Evolutionary conservation across 2,888 invertebrate genomes (phyloP).

Genomic region (Pilophorus perplexus): DNA sequence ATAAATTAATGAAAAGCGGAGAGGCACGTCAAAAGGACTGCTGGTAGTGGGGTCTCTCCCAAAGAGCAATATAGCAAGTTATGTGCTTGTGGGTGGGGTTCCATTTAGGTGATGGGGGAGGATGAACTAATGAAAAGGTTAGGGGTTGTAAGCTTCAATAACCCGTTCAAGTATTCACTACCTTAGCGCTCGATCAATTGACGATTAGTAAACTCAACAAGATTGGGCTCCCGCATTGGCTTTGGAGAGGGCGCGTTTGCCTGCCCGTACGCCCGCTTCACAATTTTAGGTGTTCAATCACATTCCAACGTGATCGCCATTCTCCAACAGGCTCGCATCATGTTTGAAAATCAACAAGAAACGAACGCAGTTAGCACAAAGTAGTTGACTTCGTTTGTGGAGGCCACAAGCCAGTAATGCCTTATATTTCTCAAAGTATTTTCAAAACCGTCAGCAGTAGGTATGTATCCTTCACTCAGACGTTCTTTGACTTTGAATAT

Average conservation of each 20-base stretch:
- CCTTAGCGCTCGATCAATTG: slow-evolving; percentile 22
- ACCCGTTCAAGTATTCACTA: slow-evolving; percentile 35
- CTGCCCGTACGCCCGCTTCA: neutral
- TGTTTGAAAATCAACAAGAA: too few relatives aligned
- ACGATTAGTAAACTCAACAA: slow-evolving; percentile 21
- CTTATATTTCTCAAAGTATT: too few relatives aligned
- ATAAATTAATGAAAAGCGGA: slow-evolving; percentile 8
- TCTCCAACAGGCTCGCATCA: too few relatives aligned
- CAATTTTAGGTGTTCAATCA: slow-evolving; percentile 15
- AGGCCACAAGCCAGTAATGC: too few relatives aligned
- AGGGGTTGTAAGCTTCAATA: slow-evolving; percentile 27
- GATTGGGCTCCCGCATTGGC: too few relatives aligned
- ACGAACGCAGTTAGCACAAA: too few relatives aligned
- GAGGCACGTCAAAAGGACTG: neutral
- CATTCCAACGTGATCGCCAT: too few relatives aligned
- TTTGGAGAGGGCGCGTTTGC: neutral
- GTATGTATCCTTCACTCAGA: too few relatives aligned
- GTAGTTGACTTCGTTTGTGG: too few relatives aligned
- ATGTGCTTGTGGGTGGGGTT: neutral
- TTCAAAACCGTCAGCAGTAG: too few relatives aligned
- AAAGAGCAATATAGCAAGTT: slow-evolving; percentile 7
- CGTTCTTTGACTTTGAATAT: too few relatives aligned
- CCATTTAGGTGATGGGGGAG: slow-evolving; percentile 25
- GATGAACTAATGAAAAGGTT: slow-evolving; percentile 29
- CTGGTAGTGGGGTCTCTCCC: too few relatives aligned